Evolutionary conservation across 92 coral and sea anemone genomes (phyloP), one percentile per base, ranked within the genome.

Genomic region (Paragorgia papillata): DNA sequence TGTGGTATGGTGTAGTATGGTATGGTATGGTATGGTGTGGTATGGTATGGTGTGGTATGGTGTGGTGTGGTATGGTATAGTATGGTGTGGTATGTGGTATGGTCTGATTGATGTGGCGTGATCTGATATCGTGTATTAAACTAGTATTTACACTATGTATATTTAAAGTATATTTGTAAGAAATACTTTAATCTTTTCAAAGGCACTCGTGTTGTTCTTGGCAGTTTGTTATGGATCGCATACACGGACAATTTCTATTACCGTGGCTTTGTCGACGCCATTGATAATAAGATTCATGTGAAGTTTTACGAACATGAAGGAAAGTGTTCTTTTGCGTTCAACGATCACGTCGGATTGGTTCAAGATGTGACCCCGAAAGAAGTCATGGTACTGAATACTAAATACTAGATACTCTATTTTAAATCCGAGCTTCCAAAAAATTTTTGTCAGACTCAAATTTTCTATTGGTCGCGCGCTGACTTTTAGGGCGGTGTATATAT

Each of bases 271-370:
- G 85, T 95, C 27, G 82, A 96, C 9, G 85, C 84, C 87, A 89
- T 87, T 58, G 99, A 93, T 62, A 69, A 88, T 66, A 95, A 91
- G 48, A 59, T 95, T 26, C 97, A 95, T 51, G 97, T 95, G 39
- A 89, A 91, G 64, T 87, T 95, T 69, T 91, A 89, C 37, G 97
- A 91, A 55, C 78, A 55, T 30, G 97, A 96, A 15, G 91, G 88
- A 49, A 91, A 87, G 19, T 83, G 66, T 40, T 74, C 85, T 4
- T 95, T 87, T 51, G 92, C 90, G 46, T 66, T 89, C 43, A 95
- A 89, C 69, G 97, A 95, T 26, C 90, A 87, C 48, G 68, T 82
- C n/a, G 82, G 75, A 9, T 48, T 71, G 78, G 51, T 71, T 18
- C 49, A 31, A 39, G 78, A 71, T 29, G 28, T 53, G 28, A 71